Conservation (phyloP, 2,888 invertebrate genomes). For the Dendrolimus houi region DNA sequence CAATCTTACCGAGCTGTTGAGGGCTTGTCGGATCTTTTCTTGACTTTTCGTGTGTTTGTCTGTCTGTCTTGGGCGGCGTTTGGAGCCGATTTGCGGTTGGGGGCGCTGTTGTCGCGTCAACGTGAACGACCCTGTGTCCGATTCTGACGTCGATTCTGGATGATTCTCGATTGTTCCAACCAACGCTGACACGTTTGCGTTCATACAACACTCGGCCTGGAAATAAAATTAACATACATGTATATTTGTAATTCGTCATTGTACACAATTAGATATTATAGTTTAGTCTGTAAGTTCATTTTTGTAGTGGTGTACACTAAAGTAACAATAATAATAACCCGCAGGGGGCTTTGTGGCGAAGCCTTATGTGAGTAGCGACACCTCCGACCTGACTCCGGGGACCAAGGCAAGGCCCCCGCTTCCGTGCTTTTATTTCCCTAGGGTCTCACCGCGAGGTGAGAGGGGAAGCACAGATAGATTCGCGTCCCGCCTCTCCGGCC, state of each 20-base stretch:
- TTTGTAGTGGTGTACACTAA: too few relatives aligned
- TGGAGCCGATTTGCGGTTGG: constrained; percentile 60
- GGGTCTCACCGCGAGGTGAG: too few relatives aligned
- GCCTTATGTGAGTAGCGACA: too few relatives aligned
- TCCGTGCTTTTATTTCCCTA: too few relatives aligned
- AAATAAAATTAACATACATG: constrained; percentile 8
- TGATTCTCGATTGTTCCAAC: constrained; percentile 70
- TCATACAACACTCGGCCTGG: constrained; percentile 69
- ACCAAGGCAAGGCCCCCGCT: too few relatives aligned
- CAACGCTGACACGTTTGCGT: constrained; percentile 58
- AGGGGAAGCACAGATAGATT: too few relatives aligned
- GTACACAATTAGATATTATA: too few relatives aligned
- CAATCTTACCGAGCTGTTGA: constrained; percentile 26
- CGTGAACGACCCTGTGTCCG: constrained; percentile 64
- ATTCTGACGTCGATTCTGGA: constrained; percentile 66
- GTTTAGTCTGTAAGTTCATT: too few relatives aligned
- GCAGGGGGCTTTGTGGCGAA: too few relatives aligned
- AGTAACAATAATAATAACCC: too few relatives aligned
- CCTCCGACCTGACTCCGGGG: too few relatives aligned
- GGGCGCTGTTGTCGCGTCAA: constrained; percentile 60
- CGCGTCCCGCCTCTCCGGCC: too few relatives aligned
- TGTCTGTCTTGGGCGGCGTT: constrained; percentile 45
- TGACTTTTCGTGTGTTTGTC: constrained; percentile 50
- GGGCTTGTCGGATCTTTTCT: constrained; percentile 39
- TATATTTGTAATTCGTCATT: background rate